Evolutionary conservation across 2,797 vertebrate species (phyloP).

Genomic region (Carcharodon carcharias): DNA sequence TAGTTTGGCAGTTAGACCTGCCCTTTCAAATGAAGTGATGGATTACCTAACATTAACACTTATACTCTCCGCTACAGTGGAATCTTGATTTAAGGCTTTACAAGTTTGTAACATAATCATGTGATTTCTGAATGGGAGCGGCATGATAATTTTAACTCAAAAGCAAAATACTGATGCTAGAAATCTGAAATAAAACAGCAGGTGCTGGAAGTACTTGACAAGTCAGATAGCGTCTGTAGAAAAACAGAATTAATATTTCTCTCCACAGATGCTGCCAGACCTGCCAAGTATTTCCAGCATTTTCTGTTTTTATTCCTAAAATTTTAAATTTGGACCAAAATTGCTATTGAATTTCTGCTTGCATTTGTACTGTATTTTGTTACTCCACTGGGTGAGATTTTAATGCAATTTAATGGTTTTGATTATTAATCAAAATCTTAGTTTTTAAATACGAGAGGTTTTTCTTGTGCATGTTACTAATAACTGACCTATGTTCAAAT

Average conservation of each 20-base stretch:
- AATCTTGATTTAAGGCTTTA: background rate
- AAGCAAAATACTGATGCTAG: background rate
- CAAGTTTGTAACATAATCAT: background rate
- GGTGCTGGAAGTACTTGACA: background rate
- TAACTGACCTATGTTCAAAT: background rate
- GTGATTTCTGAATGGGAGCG: background rate
- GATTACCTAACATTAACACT: background rate
- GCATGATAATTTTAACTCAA: background rate
- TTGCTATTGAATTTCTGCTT: background rate
- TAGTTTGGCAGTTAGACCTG: background rate
- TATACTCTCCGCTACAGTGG: background rate
- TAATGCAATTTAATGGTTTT: background rate
- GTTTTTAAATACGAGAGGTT: background rate
- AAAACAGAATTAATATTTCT: background rate
- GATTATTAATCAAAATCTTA: background rate
- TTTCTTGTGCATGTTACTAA: background rate
- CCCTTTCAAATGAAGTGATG: background rate
- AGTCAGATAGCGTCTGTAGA: background rate
- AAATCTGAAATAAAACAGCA: background rate
- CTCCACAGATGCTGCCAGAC: background rate
- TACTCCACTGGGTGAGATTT: background rate
- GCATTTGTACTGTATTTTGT: background rate
- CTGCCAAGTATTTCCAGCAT: background rate
- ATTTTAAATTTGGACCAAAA: background rate
- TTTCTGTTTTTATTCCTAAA: background rate